Percentiles rank a stretch among this genome's conserved stretches.
Conservation (phyloP, 2,113 vertebrate genomes). For the Aythya baeri region DNA sequence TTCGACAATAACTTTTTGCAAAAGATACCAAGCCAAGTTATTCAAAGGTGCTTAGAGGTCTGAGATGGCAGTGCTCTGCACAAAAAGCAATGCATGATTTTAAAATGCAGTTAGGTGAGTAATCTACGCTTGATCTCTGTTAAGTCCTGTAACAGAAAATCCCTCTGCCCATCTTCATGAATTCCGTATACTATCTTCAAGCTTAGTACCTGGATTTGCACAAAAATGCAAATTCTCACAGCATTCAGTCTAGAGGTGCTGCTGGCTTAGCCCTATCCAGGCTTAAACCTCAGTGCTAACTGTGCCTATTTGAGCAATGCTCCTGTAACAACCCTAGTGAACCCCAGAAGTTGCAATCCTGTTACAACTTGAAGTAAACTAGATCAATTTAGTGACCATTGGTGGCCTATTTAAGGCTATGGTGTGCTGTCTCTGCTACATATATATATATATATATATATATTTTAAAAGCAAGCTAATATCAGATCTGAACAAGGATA, state of each 20-base stretch:
- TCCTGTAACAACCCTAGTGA: neutral
- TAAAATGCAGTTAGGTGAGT: neutral
- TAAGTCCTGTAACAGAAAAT: neutral
- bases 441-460: neutral
- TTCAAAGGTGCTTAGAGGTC: neutral
- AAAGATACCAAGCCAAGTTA: neutral
- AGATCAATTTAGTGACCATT: rapidly evolving
- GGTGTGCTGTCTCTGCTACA: neutral
- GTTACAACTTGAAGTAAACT: neutral
- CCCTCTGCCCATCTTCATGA: neutral
- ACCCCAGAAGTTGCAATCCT: neutral
- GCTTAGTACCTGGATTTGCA: neutral
- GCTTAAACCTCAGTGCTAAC: neutral
- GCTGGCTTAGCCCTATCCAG: neutral
- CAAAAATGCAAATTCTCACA: neutral
- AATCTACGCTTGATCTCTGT: neutral
- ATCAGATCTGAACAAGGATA: neutral
- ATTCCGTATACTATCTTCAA: neutral
- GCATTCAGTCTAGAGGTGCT: neutral
- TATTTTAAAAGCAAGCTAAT: neutral
- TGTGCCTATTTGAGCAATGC: neutral
- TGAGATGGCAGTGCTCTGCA: neutral
- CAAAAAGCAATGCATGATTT: neutral
- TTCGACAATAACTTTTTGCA: neutral
- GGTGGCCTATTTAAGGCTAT: neutral